Base-by-base conservation (phyloP, 1,140 invertebrate species). In the Drosophila bifasciata region DNA sequence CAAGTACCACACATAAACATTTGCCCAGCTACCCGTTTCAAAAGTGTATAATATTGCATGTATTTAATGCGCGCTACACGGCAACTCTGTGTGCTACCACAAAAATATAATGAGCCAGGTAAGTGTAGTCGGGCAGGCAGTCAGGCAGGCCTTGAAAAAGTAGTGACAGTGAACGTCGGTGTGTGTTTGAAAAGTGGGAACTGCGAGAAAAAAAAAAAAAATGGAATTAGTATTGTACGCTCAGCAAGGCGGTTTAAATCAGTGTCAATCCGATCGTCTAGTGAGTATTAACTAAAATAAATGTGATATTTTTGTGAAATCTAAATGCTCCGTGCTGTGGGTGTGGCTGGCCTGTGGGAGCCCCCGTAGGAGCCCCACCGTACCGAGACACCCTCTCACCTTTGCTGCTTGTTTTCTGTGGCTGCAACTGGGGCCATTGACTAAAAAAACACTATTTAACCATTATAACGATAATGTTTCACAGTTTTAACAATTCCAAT, bases 41-140 rank as follows among this genome's bases (percentile, higher is more conserved):
- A 52, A 70, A 79, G 76, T 77, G 80, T 61, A n/a, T n/a, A n/a
- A n/a, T n/a, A 81, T 76, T 78, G 55, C 66, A 77, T 52, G 63
- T 88, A 76, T 90, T 91, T 91, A 88, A 91, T 91, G 89, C 81
- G 71, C 84, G 72, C 85, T 76, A 71, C 53, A 91, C 77, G 80
- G 79, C 84, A 90, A 86, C 84, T 71, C 16, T 43, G 64, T 78
- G 72, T 91, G 59, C 84, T 74, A 78, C 77, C 70, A 89, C 78
- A 74, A 90, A 79, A 79, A 88, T 91, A 91, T 91, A 85, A 91
- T 91, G 90, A 91, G 78, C 85, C 90, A 91, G 90, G 90, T 91
- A 74, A 91, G 90, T 89, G n/a, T n/a, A n/a, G n/a, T n/a, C n/a
- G n/a, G n/a, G n/a, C n/a, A n/a, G n/a, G n/a, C n/a, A n/a, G n/a